A percentile compares a stretch with the other conserved stretches of the same genome.
These are phyloP conservation scores for Aphelinus atriplicis DNA, from an alignment of 1,140 invertebrate genomes.

Conservation along the genomic window DNA sequence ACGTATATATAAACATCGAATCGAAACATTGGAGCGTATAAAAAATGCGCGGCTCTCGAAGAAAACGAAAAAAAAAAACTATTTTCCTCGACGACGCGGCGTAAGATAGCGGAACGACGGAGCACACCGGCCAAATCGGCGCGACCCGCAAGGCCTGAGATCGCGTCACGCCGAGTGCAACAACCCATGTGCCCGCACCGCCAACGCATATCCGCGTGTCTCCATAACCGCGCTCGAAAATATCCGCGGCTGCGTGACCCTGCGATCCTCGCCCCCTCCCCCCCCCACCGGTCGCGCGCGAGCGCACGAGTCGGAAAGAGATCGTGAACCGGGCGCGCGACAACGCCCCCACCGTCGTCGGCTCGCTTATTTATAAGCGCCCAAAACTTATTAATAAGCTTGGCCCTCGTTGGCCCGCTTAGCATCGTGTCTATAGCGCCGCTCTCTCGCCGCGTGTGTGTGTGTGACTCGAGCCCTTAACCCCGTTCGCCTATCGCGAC, in stretches of 20 bases:
- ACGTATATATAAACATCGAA: too few species aligned
- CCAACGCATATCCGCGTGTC: not conserved
- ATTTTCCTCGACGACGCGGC: too few species aligned
- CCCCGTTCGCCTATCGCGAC: constrained; percentile 34
- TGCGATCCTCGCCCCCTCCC: not conserved
- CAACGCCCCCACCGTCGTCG: not conserved
- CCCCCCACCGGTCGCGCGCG: constrained; percentile 11
- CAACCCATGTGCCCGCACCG: constrained; percentile 2
- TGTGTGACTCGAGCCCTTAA: constrained; percentile 31
- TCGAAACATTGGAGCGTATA: too few species aligned
- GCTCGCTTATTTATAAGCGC: constrained; percentile 24
- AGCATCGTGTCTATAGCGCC: constrained; percentile 1
- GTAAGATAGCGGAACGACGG: too few species aligned
- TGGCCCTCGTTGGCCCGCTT: constrained; percentile 40
- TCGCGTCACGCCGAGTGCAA: constrained; percentile 18
- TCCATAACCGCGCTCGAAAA: constrained; percentile 13
- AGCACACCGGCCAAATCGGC: too few species aligned
- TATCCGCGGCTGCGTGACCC: not conserved
- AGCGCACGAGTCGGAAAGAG: not conserved
- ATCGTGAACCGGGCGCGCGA: not conserved
- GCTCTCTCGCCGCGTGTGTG: not conserved
- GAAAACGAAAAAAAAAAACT: too few species aligned
- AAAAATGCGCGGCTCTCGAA: too few species aligned
- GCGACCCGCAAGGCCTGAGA: not conserved
- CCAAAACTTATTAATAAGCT: constrained; percentile 38